Percentiles rank a stretch among this genome's conserved stretches.
phyloP scores from a whole-genome alignment of 2,113 vertebrate species.

The Lophura nycthemera region DNA sequence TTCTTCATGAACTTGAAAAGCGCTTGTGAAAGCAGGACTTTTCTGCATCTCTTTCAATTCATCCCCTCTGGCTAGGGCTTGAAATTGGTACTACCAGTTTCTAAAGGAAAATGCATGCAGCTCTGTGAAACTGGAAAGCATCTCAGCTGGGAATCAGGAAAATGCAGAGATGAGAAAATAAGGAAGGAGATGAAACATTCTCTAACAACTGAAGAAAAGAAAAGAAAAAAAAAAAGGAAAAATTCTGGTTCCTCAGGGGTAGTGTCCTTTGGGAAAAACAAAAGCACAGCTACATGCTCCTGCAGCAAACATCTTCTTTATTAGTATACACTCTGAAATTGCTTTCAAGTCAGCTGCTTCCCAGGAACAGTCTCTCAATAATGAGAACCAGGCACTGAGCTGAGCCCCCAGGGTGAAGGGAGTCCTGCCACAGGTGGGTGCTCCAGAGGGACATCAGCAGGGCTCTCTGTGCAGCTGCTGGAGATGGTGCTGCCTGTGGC shows the following conservation, averaged over 20 bases:
- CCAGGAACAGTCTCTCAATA: not conserved
- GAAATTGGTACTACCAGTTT: not conserved
- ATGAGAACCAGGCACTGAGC: not conserved
- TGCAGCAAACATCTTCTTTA: not conserved
- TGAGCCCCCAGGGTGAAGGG: not conserved
- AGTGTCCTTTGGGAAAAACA: not conserved
- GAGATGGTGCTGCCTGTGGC: not conserved
- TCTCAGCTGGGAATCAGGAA: not conserved
- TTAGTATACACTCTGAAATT: not conserved
- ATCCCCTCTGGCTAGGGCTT: not conserved
- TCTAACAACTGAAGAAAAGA: not conserved
- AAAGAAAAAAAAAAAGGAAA: not conserved
- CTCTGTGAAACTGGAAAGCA: not conserved
- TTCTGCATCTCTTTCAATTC: not conserved
- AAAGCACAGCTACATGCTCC: not conserved
- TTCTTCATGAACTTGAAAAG: not conserved
- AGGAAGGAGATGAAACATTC: slow-evolving; percentile 21
- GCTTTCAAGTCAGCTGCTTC: not conserved
- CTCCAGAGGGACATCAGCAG: not conserved
- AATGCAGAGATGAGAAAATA: not conserved
- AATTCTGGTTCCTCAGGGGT: not conserved
- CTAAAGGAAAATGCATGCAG: not conserved
- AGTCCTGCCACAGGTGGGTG: not conserved
- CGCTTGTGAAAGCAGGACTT: not conserved
- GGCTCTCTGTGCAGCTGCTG: fast-evolving